Evolutionary conservation across 2,113 vertebrate genomes (phyloP), one percentile per base, ranked within the genome.

Genomic region (Poeciliopsis turrubarensis): DNA sequence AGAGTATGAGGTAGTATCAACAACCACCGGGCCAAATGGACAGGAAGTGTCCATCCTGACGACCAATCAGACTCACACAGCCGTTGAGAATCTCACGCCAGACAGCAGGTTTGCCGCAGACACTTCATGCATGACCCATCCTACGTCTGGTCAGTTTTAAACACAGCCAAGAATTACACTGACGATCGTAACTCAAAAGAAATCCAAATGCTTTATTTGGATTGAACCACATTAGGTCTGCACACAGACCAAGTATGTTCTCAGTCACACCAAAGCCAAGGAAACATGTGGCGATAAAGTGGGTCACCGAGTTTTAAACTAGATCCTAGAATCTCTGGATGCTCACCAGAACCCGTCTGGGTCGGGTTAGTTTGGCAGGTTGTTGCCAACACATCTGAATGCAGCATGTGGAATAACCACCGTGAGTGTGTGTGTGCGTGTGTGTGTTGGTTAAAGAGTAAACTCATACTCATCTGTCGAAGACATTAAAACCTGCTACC

Each of bases 61-160:
- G 70, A 94, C 98, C 85, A 98, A 99, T 91, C 97, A 98, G 93
- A 99, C 98, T 0, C 96, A 98, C 89, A 96, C 97, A 71, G 95
- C 97, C 0, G 96, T 99, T 90, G 98, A 99, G 94, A 99, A 99
- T 85, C 93, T 99, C 75, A 96, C 96, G 89, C 97, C 97, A 84
- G 93, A 98, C 80, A 98, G 96, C 93, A 99, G 95, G 97, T 98
- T 94, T 14, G 68, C 15, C 67, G 12, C 39, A 12, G n/a, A n/a
- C 30, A 62, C 41, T 15, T 29, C 9, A 3, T 57, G 32, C 30
- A 60, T 34, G 22, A 15, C 31, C 60, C 39, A 27, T 62, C 34
- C 25, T 3, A 26, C 29, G 47, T 65, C 3, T 13, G 22, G 19
- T 13, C 22, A 47, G 44, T 47, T 47, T 47, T 1, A 47, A 19